Evolutionary conservation across 2,888 invertebrate species (phyloP), one percentile per base, ranked within the genome.

Genomic region (Drosophila melanocephala): DNA sequence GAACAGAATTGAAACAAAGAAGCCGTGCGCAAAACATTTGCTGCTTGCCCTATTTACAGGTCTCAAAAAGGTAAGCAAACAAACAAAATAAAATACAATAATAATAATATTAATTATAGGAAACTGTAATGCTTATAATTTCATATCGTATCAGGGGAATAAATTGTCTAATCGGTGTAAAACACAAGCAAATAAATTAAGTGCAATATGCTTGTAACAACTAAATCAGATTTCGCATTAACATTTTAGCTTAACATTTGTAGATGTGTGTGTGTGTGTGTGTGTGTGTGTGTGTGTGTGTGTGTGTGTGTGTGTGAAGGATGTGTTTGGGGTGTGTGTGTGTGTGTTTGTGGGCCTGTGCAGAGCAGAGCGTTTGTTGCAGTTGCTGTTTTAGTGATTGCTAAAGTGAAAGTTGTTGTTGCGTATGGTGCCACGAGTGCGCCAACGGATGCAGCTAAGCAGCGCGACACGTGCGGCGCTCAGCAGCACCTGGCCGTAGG

Each of bases 401-500:
- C 81, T 86, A 71, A 88, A 90, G 75, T 90, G 86, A 79, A 87
- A 87, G 57, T 82, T 84, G 57, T 83, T 80, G 75, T 89, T 87
- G 60, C 84, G 87, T 75, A 89, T 91, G 72, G 83, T 87, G 83
- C 84, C 91, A 66, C 85, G 89, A 51, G 84, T 91, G 51, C 90
- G 89, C 91, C 90, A 89, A 72, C 77, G 89, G 42, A 87, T 90
- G 76, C 87, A 91, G 67, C 90, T 91, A 44, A 89, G 81, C 61
- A 89, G 82, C 22, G 80, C 89, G 10, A 87, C 84, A 39, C 84
- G 84, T 44, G 84, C 90, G n/a, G 84, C 82, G 9, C 75, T 80
- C 30, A 82, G 59, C 51, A 90, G 60, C 69, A 88, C 77, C 76
- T 90, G 89, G 35, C 82, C 89, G 35, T 82, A 91, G 66, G 82